phyloP scores from a whole-genome alignment of 1,140 invertebrate species.

The Cydia amplana region DNA sequence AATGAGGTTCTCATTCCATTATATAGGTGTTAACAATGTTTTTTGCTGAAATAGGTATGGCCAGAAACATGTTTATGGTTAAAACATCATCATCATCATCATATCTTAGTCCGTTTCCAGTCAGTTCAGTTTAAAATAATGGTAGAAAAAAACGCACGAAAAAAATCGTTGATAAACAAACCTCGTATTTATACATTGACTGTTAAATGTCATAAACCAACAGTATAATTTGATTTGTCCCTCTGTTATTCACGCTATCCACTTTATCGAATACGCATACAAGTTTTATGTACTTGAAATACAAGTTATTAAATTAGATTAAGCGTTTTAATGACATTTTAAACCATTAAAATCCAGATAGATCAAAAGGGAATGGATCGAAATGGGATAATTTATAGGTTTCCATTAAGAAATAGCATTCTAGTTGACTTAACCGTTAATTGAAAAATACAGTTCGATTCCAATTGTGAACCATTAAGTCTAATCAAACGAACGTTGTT shows the following conservation, averaged over 20 bases:
- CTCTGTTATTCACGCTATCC: not conserved
- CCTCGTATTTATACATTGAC: not conserved
- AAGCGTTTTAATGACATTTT: not conserved
- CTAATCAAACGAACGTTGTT: conserved; percentile 42
- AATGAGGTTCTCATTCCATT: too few relatives aligned
- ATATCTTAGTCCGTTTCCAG: too few relatives aligned
- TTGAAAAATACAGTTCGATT: conserved; percentile 65
- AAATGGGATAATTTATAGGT: conserved; percentile 6
- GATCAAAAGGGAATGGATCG: not conserved
- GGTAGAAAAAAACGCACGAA: too few relatives aligned
- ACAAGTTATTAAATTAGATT: conserved; percentile 8
- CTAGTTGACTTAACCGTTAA: conserved; percentile 37
- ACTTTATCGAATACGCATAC: not conserved
- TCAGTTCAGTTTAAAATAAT: too few relatives aligned
- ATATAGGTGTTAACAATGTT: too few relatives aligned
- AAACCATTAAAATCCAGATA: not conserved
- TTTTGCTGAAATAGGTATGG: too few relatives aligned
- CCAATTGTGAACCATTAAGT: conserved; percentile 61
- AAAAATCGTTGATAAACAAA: not conserved
- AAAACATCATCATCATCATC: too few relatives aligned
- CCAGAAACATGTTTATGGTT: too few relatives aligned
- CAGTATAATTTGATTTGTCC: not conserved
- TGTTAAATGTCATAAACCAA: not conserved
- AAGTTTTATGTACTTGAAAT: conserved; percentile 12
- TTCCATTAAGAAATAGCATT: not conserved